phyloP scores from a whole-genome alignment of 2,888 invertebrate species.

The Athalia circularis region DNA sequence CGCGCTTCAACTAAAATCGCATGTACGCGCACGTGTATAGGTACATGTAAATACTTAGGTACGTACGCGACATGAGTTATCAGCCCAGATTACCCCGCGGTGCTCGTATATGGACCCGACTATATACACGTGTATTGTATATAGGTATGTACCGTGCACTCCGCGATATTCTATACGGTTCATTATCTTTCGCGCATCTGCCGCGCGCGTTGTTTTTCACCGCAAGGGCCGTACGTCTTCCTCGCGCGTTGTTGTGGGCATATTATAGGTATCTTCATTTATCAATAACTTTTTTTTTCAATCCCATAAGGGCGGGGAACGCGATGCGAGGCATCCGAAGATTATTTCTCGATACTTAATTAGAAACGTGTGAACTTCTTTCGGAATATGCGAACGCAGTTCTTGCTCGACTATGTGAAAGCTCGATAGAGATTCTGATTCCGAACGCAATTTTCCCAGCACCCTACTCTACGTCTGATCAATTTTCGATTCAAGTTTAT shows the following conservation, averaged over 20 bases:
- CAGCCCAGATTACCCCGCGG: conserved; percentile 55
- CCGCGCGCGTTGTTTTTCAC: conserved; percentile 44
- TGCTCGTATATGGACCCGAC: conserved; percentile 46
- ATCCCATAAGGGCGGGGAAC: background rate
- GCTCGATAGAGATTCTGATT: no score
- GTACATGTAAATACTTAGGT: background rate
- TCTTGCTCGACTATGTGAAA: no score
- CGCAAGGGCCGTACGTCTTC: conserved; percentile 3
- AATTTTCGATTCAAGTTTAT: no score
- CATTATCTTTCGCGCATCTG: conserved; percentile 51
- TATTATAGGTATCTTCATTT: conserved; percentile 61
- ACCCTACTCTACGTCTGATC: no score
- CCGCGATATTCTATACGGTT: conserved; percentile 53
- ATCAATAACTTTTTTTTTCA: conserved; percentile 54
- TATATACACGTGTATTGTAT: background rate
- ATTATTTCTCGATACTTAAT: background rate
- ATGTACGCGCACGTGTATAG: no score
- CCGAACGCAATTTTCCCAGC: no score
- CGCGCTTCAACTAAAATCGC: no score
- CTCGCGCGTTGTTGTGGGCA: conserved; percentile 44
- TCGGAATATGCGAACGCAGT: no score
- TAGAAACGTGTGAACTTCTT: no score
- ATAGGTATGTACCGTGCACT: conserved; percentile 7
- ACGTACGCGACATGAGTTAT: conserved; percentile 49
- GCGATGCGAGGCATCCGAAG: background rate